These are phyloP conservation scores for Spodoptera littoralis DNA, from an alignment of 2,888 invertebrate genomes.

Conservation along the genomic window DNA sequence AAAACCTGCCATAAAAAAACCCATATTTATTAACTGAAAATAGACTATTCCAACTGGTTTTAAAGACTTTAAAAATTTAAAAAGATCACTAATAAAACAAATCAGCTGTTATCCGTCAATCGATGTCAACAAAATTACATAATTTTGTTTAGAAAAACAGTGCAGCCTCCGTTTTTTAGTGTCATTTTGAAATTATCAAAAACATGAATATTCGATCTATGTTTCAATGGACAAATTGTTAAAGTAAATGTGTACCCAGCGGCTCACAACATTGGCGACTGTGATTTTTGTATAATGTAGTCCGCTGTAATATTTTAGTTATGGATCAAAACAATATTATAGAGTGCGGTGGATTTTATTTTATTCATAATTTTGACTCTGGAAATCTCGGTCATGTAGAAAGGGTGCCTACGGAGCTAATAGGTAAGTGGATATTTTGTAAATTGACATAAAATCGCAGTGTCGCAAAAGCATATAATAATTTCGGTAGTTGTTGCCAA, in stretches of 20 bases:
- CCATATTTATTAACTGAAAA: constrained; percentile 63
- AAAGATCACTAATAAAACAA: constrained; percentile 86
- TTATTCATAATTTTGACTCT: constrained; percentile 96
- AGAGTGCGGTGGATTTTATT: constrained; percentile 92
- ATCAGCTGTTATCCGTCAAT: constrained; percentile 90
- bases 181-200: constrained; percentile 83
- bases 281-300: constrained; percentile 84
- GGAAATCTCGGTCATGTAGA: constrained; percentile 96
- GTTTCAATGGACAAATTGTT: constrained; percentile 77
- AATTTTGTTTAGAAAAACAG: constrained; percentile 89
- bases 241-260: constrained; percentile 74
- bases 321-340: constrained; percentile 87
- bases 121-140: constrained; percentile 90
- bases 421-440: constrained; percentile 78
- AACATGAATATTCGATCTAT: constrained; percentile 79
- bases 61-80: constrained; percentile 65
- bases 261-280: constrained; percentile 71
- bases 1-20: constrained; percentile 66
- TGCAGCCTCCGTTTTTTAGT: constrained; percentile 82
- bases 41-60: constrained; percentile 52
- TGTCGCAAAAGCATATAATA: constrained; percentile 59
- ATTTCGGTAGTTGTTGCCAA: constrained; percentile 61
- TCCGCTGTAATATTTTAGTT: constrained; percentile 72
- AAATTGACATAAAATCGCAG: constrained; percentile 52
- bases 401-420: constrained; percentile 89